Percentiles rank a stretch among this genome's conserved stretches.
Evolutionary conservation across 2,113 vertebrate genomes (phyloP).

Genomic region (Anoplopoma fimbria): DNA sequence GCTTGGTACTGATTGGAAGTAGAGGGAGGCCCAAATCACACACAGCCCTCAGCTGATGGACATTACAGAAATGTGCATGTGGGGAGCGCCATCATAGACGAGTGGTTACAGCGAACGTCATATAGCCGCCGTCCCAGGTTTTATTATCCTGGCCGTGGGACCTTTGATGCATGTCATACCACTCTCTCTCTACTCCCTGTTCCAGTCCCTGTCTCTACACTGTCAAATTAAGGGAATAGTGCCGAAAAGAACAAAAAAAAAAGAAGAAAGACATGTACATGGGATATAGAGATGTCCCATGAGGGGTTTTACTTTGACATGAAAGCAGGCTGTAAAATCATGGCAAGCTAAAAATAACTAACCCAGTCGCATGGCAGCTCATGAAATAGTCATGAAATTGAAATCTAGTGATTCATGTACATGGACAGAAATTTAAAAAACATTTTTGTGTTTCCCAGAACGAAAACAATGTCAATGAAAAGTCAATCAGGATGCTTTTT

Average conservation of each 20-base stretch:
- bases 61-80: conserved; percentile 12
- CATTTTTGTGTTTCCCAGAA: background rate
- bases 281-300: conserved; percentile 25
- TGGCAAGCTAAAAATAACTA: conserved; percentile 62
- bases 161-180: background rate
- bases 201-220: background rate
- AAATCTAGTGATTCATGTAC: background rate
- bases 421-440: background rate
- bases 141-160: background rate
- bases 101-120: background rate
- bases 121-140: background rate
- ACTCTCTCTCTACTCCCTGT: background rate
- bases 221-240: background rate
- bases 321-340: conserved; percentile 52
- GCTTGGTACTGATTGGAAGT: conserved; percentile 36
- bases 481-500: background rate
- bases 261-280: conserved; percentile 1
- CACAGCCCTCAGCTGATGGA: conserved; percentile 32
- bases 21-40: conserved; percentile 10
- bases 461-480: background rate
- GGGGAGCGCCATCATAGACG: background rate
- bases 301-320: conserved; percentile 51
- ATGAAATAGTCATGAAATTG: background rate
- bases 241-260: background rate
- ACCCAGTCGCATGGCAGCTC: background rate